Base-by-base conservation (phyloP, 2,797 vertebrate species). In the Momotus momota region DNA sequence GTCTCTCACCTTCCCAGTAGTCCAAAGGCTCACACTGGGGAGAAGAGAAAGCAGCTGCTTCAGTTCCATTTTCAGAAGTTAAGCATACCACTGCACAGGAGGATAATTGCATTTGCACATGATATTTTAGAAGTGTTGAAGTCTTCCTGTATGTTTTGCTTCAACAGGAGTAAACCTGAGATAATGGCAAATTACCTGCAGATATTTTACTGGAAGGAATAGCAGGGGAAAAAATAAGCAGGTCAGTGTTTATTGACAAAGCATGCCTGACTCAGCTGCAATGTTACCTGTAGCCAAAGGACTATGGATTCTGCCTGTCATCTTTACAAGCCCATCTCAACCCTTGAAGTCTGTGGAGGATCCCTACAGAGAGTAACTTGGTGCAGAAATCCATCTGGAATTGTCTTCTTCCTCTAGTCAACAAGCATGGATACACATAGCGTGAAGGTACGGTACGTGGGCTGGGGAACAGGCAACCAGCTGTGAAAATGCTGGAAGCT, bases 371-470 rank as follows among this genome's bases (percentile, higher is more conserved):
- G 52, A 61, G 9, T 21, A 78, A 40, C 22, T 3, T 1, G 12
- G 14, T 61, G 9, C 49, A 94, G 38, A 83, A 83, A 83, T 64
- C 10, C 41, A 20, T 27, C 73, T 72, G 29, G 23, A 93, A 54
- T 65, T 72, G 6, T 23, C 25, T 26, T 48, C 49, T 41, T 86
- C 46, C 49, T 51, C 23, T 22, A 43, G 70, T 25, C 48, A 73
- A 14, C 2, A 4, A 54, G n/a, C 0, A 3, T 19, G 12, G 27
- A 45, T 19, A 45, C 2, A 11, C 20, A 4, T 9, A 6, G 14
- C 3, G 1, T 66, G 43, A 79, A 71, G n/a, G 21, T 49, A 46
- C 2, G 16, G 6, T 16, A 29, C 1, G 0, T 52, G 38, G 38
- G 10, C 7, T 14, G 27, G n/a, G 75, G 10, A 74, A 20, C 4